phyloP scores from a whole-genome alignment of 2,888 invertebrate genomes.

The Pecten maximus region DNA sequence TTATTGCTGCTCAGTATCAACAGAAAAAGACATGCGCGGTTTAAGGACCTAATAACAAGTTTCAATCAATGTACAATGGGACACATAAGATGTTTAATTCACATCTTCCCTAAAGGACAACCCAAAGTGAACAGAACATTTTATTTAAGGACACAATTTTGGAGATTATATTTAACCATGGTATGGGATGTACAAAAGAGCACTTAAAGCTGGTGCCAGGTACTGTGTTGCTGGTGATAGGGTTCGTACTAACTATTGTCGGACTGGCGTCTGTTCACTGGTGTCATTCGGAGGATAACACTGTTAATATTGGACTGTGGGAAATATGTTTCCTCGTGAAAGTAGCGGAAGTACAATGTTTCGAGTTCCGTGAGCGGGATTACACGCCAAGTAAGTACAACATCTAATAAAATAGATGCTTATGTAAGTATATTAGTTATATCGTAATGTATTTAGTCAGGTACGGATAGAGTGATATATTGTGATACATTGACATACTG shows the following conservation, averaged over 20 bases:
- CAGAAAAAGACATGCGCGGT: neutral
- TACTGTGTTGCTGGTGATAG: neutral
- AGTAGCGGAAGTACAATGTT: constrained; percentile 11
- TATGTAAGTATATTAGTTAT: too few species aligned
- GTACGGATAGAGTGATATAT: too few species aligned
- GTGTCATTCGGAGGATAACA: neutral
- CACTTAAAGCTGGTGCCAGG: neutral
- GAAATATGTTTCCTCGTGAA: constrained; percentile 27
- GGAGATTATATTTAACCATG: neutral
- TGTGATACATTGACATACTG: neutral
- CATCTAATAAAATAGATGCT: neutral
- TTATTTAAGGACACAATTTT: neutral
- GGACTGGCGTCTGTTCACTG: neutral
- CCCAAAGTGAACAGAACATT: neutral
- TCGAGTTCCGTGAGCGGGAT: constrained; percentile 33
- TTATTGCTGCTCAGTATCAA: neutral
- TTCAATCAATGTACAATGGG: neutral
- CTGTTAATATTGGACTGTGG: neutral
- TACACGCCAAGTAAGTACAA: neutral
- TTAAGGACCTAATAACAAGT: neutral
- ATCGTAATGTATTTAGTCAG: too few species aligned
- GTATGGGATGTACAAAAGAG: constrained; percentile 23
- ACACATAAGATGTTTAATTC: neutral
- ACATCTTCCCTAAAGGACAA: neutral
- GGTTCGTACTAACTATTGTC: neutral